Evolutionary conservation across 2,113 vertebrate species (phyloP).

Genomic region (Eptesicus fuscus): DNA sequence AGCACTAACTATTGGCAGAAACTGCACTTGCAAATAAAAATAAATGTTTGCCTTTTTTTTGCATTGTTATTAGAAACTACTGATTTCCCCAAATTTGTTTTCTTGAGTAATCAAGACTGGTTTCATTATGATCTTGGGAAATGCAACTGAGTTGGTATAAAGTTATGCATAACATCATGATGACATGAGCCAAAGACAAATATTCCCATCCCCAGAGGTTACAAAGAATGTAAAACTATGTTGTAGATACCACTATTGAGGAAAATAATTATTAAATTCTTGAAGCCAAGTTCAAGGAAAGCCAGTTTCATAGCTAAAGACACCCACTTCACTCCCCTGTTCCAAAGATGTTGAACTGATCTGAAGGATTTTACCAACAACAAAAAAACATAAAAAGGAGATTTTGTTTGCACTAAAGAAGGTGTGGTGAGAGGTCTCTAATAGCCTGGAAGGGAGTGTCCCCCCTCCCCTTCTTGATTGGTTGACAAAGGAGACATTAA

Average conservation of each 20-base stretch:
- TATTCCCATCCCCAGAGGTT: background rate
- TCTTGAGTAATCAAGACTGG: background rate
- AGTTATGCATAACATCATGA: background rate
- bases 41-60: slow-evolving; percentile 68
- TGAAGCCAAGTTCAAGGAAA: background rate
- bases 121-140: background rate
- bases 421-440: background rate
- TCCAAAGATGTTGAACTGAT: background rate
- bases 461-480: background rate
- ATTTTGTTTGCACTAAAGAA: background rate
- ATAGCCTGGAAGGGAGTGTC: background rate
- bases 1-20: slow-evolving; percentile 76
- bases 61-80: background rate
- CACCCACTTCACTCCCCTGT: background rate
- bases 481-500: background rate
- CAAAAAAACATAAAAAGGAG: background rate
- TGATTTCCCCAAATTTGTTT: background rate
- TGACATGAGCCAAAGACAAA: background rate
- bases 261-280: background rate
- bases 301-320: background rate
- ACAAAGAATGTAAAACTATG: background rate
- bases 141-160: background rate
- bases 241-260: background rate
- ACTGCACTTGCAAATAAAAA: slow-evolving; percentile 80
- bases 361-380: background rate